A percentile compares a stretch with the other conserved stretches of the same genome.
phyloP scores from a whole-genome alignment of 2,113 vertebrate genomes.

The Otis tarda region DNA sequence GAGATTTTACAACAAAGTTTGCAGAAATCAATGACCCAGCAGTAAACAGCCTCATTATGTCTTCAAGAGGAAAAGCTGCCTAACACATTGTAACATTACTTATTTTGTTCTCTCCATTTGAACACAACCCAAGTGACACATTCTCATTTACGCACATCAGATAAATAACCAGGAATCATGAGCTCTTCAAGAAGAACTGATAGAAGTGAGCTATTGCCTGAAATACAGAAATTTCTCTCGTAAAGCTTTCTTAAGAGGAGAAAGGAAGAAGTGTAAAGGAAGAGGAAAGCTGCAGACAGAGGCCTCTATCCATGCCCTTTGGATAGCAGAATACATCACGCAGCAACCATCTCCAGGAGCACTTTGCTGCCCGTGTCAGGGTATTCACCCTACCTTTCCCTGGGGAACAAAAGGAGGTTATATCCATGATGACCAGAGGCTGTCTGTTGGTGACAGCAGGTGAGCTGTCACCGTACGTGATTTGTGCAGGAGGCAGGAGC shows the following conservation, averaged over 20 bases:
- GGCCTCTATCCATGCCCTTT: fast-evolving
- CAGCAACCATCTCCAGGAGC: background rate
- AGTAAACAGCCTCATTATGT: background rate
- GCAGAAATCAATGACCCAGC: background rate
- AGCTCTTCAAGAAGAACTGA: background rate
- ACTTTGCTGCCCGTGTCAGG: background rate
- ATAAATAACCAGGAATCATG: background rate
- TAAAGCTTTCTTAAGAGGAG: background rate
- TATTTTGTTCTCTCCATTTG: background rate
- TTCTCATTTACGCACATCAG: background rate
- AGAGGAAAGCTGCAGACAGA: background rate
- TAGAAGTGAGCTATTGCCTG: background rate
- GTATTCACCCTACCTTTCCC: background rate
- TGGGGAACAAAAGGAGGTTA: background rate
- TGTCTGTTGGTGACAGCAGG: background rate
- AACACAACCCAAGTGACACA: background rate
- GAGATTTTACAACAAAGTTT: background rate
- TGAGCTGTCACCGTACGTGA: fast-evolving
- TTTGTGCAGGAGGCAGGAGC: background rate
- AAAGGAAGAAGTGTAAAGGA: background rate
- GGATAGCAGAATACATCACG: background rate
- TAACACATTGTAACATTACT: background rate
- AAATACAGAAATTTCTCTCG: background rate
- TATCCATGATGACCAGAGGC: background rate
- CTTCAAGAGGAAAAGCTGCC: slow-evolving; percentile 1